These are phyloP conservation scores for Syngnathus rostellatus DNA, from an alignment of 2,797 vertebrate species.

Conservation along the genomic window DNA sequence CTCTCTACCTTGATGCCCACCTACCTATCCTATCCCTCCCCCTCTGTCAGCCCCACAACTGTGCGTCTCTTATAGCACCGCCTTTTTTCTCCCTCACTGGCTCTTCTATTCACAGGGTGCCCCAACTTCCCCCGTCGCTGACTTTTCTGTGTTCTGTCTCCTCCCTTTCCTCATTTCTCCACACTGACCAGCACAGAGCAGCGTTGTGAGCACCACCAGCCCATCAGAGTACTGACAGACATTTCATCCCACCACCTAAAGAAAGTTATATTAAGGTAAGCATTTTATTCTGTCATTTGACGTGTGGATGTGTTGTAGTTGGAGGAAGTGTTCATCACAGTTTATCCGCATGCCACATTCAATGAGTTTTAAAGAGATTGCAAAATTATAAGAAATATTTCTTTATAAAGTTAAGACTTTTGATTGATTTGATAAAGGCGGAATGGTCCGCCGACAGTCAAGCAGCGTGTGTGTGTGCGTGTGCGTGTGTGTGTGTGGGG, in stretches of 20 bases:
- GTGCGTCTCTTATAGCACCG: slow-evolving; percentile 33
- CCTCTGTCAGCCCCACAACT: slow-evolving; percentile 25
- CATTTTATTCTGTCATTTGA: slow-evolving; percentile 19
- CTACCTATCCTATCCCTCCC: slow-evolving; percentile 33
- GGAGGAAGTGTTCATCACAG: background rate
- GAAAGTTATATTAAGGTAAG: slow-evolving; percentile 50
- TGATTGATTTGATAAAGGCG: background rate
- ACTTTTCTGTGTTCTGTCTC: slow-evolving; percentile 25
- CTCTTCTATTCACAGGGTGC: slow-evolving; percentile 30
- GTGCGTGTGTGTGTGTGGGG: too few species aligned
- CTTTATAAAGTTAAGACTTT: background rate
- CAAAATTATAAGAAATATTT: background rate
- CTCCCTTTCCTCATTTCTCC: slow-evolving; percentile 33
- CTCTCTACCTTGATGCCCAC: slow-evolving; percentile 34
- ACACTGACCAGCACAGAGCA: slow-evolving; percentile 42
- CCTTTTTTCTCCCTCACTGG: slow-evolving; percentile 51
- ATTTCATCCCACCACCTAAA: slow-evolving; percentile 30
- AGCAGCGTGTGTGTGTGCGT: background rate
- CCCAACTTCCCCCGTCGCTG: slow-evolving; percentile 21
- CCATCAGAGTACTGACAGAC: slow-evolving; percentile 18
- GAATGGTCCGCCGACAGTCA: background rate
- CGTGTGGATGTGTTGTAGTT: background rate
- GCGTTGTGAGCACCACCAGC: background rate
- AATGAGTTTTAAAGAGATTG: background rate
- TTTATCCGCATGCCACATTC: slow-evolving; percentile 7